Evolutionary conservation across 1,140 invertebrate genomes (phyloP).

Genomic region (Ostrea denselamellosa): DNA sequence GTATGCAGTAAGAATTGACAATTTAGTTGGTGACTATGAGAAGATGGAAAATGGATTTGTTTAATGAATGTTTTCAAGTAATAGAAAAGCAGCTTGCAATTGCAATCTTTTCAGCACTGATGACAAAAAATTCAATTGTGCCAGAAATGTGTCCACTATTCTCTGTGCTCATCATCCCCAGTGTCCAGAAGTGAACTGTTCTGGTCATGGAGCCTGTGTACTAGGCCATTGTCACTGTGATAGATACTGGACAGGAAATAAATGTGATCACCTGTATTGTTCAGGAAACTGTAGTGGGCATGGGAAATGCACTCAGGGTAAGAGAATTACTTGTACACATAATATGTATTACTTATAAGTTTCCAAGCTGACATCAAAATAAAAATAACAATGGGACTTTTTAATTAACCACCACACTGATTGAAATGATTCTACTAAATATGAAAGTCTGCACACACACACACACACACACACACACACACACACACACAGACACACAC

Average conservation of each 20-base stretch:
- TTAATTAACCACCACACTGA: no score
- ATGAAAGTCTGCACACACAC: not conserved
- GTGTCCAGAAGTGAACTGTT: constrained; percentile 72
- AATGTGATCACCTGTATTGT: constrained; percentile 75
- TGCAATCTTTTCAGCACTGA: constrained; percentile 60
- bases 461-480: not conserved
- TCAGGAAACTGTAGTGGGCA: constrained; percentile 67
- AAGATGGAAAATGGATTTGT: no score
- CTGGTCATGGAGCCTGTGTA: constrained; percentile 71
- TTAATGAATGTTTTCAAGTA: no score
- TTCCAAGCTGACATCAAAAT: no score
- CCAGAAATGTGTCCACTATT: constrained; percentile 76
- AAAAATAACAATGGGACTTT: no score
- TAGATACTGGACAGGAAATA: constrained; percentile 69
- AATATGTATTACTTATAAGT: no score
- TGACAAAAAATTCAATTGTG: constrained; percentile 71
- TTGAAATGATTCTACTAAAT: no score
- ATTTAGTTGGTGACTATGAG: no score
- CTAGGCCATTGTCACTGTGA: constrained; percentile 74
- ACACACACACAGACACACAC: not conserved
- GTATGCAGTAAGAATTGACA: no score
- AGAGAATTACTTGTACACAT: not conserved
- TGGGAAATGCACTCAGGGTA: constrained; percentile 74
- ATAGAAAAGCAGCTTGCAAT: not conserved
- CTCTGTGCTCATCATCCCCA: constrained; percentile 76